Evolutionary conservation across 2,888 invertebrate species (phyloP).

Genomic region (Pimpla rufipes): DNA sequence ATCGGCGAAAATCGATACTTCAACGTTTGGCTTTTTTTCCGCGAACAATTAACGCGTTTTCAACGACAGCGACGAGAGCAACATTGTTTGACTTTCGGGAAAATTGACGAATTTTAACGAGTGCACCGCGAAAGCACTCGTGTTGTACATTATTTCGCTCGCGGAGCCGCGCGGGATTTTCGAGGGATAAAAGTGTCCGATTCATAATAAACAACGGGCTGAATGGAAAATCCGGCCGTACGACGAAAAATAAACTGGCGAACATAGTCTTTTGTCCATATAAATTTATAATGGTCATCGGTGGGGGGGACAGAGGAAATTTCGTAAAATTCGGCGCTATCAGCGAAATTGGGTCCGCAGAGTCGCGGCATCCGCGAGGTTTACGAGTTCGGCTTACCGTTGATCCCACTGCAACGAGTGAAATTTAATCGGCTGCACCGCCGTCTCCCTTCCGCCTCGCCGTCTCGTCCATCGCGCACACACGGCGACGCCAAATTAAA

Average conservation of each 20-base stretch:
- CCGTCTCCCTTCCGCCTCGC: conserved; percentile 26
- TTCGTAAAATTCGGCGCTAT: conserved; percentile 44
- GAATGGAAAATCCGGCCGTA: background rate
- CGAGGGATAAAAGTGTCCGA: background rate
- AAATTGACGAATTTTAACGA: background rate
- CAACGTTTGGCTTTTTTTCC: no score
- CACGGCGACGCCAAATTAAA: conserved; percentile 71
- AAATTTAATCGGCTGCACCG: conserved; percentile 58
- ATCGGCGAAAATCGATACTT: no score
- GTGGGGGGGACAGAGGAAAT: conserved; percentile 5
- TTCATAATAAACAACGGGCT: background rate
- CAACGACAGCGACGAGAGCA: background rate
- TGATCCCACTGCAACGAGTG: conserved; percentile 60
- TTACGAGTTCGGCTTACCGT: conserved; percentile 64
- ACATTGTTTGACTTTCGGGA: background rate
- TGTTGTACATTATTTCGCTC: background rate
- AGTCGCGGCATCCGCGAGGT: conserved; percentile 34
- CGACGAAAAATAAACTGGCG: background rate
- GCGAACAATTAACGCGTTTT: background rate
- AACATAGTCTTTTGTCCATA: conserved; percentile 4
- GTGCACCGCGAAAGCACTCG: background rate
- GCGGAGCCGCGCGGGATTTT: background rate
- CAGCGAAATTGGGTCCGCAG: conserved; percentile 27
- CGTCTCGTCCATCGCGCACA: conserved; percentile 29
- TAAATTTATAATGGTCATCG: conserved; percentile 46